Conservation (phyloP, 2,797 vertebrate genomes). For the Notolabrus celidotus region DNA sequence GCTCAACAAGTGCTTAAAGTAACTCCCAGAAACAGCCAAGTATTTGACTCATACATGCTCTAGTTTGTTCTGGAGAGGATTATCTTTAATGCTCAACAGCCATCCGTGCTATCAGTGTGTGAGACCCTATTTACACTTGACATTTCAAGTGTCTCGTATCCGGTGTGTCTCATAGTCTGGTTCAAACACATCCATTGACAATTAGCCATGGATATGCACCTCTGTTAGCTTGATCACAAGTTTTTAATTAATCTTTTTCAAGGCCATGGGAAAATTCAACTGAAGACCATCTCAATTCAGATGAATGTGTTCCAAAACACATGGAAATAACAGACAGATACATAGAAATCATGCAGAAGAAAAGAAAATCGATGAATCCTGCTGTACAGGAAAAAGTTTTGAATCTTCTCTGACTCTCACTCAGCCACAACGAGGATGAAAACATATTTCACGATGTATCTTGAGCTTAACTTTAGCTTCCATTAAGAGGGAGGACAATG, state of each 20-base stretch:
- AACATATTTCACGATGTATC: not conserved
- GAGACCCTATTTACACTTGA: not conserved
- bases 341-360: too few relatives aligned
- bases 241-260: too few relatives aligned
- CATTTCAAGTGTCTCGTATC: not conserved
- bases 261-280: too few relatives aligned
- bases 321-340: too few relatives aligned
- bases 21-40: not conserved
- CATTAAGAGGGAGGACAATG: not conserved
- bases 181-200: not conserved
- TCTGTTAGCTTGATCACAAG: not conserved
- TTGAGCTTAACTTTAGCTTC: not conserved
- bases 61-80: not conserved
- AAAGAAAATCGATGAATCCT: too few relatives aligned
- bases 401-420: not conserved
- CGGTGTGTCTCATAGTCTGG: too few relatives aligned
- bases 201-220: not conserved
- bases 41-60: slow-evolving; percentile 20
- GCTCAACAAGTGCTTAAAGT: slow-evolving; percentile 6
- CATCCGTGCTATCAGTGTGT: not conserved
- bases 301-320: too few relatives aligned
- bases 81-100: slow-evolving; percentile 8
- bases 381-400: not conserved
- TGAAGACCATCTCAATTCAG: too few relatives aligned
- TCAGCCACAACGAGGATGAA: not conserved